Evolutionary conservation across 2,888 invertebrate species (phyloP), one percentile per base, ranked within the genome.

Genomic region (Perithous albicinctus): DNA sequence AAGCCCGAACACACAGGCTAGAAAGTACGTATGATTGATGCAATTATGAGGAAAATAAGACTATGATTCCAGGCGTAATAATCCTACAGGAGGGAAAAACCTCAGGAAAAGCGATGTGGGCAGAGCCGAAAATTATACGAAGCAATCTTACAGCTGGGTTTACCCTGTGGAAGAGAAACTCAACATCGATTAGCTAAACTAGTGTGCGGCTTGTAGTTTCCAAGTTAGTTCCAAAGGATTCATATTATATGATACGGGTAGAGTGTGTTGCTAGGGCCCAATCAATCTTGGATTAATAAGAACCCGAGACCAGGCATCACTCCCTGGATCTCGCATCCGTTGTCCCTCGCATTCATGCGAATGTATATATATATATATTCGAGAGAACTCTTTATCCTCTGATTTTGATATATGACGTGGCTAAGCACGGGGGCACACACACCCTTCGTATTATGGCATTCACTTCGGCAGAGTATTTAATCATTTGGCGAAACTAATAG

Each of bases 341-440:
- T 38, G 59, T 67, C 67, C 66, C 29, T 56, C 41, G 32, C 56
- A 20, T 35, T 48, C 66, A 56, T 46, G 38, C 61, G 18, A 7
- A 38, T 66, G 56, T 26, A 66, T 41, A 29, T 38, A 56, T 59
- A 7, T 32, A 7, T 38, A 35, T 20, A 32, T 59, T 35, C 20
- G 20, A 18, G 63, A 69, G 63, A 63, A 63, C 69, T 63, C 77
- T 77, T 70, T 51, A 63, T 77, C 69, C 41, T 63, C 66, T 69
- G 51, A 77, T 77, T 77, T 77, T 77, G 77, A 77, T 69, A 63
- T 69, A 77, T 51, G 77, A 70, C 26, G 41, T 6, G 51, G 48
- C 23, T 63, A 54, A 74, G 51, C 51, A 38, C 29, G 48, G 38
- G 67, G 41, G 69, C 15, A 10, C 48, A 10, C 48, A 26, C 66